Percentiles rank a stretch among this genome's conserved stretches.
Conservation (phyloP, 1,140 invertebrate species). For the Zophobas atratus region DNA sequence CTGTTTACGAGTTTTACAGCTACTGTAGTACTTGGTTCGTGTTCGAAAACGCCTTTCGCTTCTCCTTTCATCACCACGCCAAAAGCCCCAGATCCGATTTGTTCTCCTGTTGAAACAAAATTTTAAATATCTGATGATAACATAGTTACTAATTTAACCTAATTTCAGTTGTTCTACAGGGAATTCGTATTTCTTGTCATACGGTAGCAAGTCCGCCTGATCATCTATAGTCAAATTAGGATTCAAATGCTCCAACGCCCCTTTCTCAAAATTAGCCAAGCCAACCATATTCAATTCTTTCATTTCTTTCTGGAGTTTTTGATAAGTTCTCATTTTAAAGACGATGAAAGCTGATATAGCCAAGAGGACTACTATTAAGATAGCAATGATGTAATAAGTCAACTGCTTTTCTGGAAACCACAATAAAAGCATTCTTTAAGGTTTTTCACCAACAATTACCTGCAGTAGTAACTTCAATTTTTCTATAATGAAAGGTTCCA, state of each 20-base stretch:
- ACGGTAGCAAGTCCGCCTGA: slow-evolving; percentile 92
- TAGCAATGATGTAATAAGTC: not conserved
- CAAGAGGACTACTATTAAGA: not conserved
- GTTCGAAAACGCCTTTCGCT: slow-evolving; percentile 82
- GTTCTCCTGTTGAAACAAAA: slow-evolving; percentile 73
- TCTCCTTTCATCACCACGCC: slow-evolving; percentile 93
- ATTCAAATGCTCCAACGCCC: slow-evolving; percentile 86
- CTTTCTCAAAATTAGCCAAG: slow-evolving; percentile 84
- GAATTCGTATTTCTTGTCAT: slow-evolving; percentile 93
- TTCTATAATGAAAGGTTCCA: not conserved
- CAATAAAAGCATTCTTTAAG: too few species aligned
- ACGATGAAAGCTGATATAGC: not conserved
- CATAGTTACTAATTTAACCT: slow-evolving; percentile 79
- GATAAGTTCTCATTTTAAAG: not conserved
- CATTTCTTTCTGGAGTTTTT: slow-evolving; percentile 69
- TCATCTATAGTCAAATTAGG: slow-evolving; percentile 90
- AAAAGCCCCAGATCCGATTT: slow-evolving; percentile 93
- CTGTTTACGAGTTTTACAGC: slow-evolving; percentile 92
- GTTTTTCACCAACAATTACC: not conserved
- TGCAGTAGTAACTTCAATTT: not conserved
- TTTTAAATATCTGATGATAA: slow-evolving; percentile 60
- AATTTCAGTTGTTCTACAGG: slow-evolving; percentile 87
- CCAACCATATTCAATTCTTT: slow-evolving; percentile 78
- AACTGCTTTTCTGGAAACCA: not conserved
- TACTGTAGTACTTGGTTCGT: slow-evolving; percentile 81